Percentiles rank a stretch among this genome's conserved stretches.
Evolutionary conservation across 1,140 invertebrate species (phyloP).

Genomic region (Orius laevigatus): DNA sequence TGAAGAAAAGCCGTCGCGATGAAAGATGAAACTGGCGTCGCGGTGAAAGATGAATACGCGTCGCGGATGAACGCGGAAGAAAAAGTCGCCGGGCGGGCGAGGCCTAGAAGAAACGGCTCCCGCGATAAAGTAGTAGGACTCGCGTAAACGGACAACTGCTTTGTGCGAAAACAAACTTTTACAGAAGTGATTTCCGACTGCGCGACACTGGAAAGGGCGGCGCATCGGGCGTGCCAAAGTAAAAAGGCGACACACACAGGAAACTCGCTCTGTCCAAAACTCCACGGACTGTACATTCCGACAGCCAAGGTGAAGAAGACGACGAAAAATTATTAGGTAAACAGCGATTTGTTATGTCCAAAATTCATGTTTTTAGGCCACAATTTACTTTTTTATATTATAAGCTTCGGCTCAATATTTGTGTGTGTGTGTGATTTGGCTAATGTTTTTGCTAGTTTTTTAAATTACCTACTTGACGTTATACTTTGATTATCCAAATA

Average conservation of each 20-base stretch:
- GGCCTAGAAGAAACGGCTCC: slow-evolving; percentile 1
- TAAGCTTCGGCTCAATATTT: too few relatives aligned
- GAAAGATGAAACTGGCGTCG: slow-evolving; percentile 22
- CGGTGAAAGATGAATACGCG: slow-evolving; percentile 11
- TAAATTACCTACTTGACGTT: too few relatives aligned
- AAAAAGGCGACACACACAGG: not conserved
- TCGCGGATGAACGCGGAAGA: slow-evolving; percentile 24
- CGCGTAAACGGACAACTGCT: slow-evolving; percentile 22
- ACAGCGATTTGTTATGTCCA: too few relatives aligned
- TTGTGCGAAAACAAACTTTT: slow-evolving; percentile 25
- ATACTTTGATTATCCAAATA: too few relatives aligned
- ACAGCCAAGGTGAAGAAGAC: too few relatives aligned
- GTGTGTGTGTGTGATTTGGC: slow-evolving; percentile 2
- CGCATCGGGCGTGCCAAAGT: not conserved
- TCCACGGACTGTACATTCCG: too few relatives aligned
- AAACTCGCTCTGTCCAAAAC: not conserved
- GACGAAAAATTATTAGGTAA: too few relatives aligned
- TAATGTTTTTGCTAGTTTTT: too few relatives aligned
- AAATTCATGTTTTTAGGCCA: too few relatives aligned
- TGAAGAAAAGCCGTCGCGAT: slow-evolving; percentile 20
- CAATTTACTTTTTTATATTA: too few relatives aligned
- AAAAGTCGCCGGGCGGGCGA: slow-evolving; percentile 6
- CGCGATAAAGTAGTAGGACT: slow-evolving; percentile 15
- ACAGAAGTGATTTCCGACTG: too few relatives aligned
- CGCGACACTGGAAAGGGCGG: slow-evolving; percentile 35